Percentiles rank a stretch among this genome's conserved stretches.
These are phyloP conservation scores for Polydrusus pterygomalis DNA, from an alignment of 2,888 invertebrate genomes.

Conservation along the genomic window DNA sequence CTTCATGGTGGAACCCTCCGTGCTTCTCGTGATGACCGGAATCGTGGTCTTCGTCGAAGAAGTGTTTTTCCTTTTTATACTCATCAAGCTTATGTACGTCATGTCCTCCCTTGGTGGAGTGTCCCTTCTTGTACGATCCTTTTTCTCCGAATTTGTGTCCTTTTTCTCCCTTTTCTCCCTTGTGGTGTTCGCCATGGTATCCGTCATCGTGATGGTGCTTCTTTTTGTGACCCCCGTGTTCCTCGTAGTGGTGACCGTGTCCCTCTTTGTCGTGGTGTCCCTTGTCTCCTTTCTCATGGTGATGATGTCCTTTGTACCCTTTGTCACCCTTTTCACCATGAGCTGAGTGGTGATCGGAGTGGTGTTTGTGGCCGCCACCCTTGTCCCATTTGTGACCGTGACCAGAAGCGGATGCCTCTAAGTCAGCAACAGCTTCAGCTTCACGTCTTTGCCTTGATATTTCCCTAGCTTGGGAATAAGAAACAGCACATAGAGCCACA, in stretches of 20 bases:
- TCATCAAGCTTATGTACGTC: constrained; percentile 90
- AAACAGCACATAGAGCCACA: constrained; percentile 72
- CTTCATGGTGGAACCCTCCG: constrained; percentile 86
- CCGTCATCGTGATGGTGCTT: constrained; percentile 78
- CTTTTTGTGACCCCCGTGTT: constrained; percentile 78
- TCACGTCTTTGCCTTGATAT: constrained; percentile 71
- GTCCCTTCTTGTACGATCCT: constrained; percentile 88
- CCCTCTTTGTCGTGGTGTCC: constrained; percentile 82
- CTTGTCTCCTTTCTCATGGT: constrained; percentile 78
- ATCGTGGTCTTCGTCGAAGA: constrained; percentile 90
- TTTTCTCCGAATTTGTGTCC: constrained; percentile 79
- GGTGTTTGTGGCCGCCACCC: constrained; percentile 76
- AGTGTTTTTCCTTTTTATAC: constrained; percentile 90
- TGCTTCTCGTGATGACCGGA: constrained; percentile 88
- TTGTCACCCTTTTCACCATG: constrained; percentile 79
- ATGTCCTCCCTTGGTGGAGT: constrained; percentile 88
- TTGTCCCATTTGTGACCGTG: constrained; percentile 72
- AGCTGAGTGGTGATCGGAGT: constrained; percentile 75
- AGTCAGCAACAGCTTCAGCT: constrained; percentile 54
- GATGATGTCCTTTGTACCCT: constrained; percentile 80
- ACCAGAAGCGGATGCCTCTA: constrained; percentile 75
- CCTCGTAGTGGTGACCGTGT: constrained; percentile 78
- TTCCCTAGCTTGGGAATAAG: constrained; percentile 74
- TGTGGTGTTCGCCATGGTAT: constrained; percentile 80
- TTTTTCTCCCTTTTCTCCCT: constrained; percentile 81